Conservation (phyloP, 2,113 vertebrate genomes). For the Elanus axillaris region DNA sequence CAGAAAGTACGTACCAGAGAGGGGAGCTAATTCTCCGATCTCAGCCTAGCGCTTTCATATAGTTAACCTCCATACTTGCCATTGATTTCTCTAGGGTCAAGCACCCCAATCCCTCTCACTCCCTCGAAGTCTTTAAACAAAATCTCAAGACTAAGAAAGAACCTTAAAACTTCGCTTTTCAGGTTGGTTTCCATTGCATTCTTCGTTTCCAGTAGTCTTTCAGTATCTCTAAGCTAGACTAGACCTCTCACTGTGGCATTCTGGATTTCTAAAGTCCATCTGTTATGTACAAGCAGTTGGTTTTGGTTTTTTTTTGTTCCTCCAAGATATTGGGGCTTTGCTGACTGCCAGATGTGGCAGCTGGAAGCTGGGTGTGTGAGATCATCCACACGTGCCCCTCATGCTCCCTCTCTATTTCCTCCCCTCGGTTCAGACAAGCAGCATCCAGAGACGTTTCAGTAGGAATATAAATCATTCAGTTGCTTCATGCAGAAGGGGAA, state of each 20-base stretch:
- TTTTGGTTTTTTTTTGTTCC: not conserved
- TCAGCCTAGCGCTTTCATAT: not conserved
- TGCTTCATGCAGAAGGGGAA: not conserved
- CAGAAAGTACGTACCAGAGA: not conserved
- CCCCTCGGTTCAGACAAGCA: not conserved
- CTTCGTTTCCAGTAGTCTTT: not conserved
- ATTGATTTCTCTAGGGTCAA: not conserved
- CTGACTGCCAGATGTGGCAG: slow-evolving; percentile 39
- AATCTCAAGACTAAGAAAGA: not conserved
- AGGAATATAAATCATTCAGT: not conserved
- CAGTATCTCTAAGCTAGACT: not conserved
- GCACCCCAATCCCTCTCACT: not conserved
- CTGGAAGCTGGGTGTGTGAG: slow-evolving; percentile 22
- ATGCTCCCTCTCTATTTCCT: not conserved
- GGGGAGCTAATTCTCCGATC: not conserved
- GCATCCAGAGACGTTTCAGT: not conserved
- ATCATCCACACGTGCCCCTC: slow-evolving; percentile 22
- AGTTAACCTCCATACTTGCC: not conserved
- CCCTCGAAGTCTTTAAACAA: not conserved
- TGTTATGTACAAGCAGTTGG: not conserved
- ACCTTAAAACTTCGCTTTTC: not conserved
- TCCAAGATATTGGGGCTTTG: not conserved
- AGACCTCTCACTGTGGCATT: not conserved
- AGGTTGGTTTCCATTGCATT: not conserved
- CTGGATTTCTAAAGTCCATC: not conserved